phyloP scores from a whole-genome alignment of 2,113 vertebrate genomes.

The Plectropomus leopardus region DNA sequence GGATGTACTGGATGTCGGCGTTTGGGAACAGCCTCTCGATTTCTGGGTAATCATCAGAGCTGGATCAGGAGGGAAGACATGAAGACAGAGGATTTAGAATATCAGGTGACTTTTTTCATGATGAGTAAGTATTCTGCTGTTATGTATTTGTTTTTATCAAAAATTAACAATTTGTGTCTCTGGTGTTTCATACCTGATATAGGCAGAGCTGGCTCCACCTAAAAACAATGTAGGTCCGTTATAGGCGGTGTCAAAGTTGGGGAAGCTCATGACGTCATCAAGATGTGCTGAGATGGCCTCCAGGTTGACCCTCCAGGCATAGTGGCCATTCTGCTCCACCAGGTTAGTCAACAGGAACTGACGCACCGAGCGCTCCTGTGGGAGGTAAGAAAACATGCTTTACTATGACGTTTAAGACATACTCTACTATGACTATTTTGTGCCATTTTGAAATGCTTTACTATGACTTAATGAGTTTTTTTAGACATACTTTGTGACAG shows the following conservation, averaged over 20 bases:
- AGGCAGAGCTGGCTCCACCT: conserved; percentile 91
- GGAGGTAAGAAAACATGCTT: background rate
- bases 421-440: no score
- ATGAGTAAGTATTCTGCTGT: background rate
- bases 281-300: conserved; percentile 89
- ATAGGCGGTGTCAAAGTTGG: conserved; percentile 83
- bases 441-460: no score
- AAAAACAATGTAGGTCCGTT: conserved; percentile 92
- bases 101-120: no score
- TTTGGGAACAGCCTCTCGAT: conserved; percentile 91
- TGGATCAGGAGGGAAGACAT: conserved; percentile 49
- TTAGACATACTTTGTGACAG: no score
- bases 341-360: conserved; percentile 95
- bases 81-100: background rate
- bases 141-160: background rate
- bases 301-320: conserved; percentile 92
- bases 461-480: no score
- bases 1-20: conserved; percentile 89
- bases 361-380: conserved; percentile 87
- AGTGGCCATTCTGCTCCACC: conserved; percentile 87
- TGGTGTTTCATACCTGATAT: conserved; percentile 88
- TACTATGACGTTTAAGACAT: no score
- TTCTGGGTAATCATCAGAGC: conserved; percentile 89
- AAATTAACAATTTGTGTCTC: background rate
- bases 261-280: conserved; percentile 89